Percentiles rank a stretch among this genome's conserved stretches.
phyloP scores from a whole-genome alignment of 30 jellyfish, hydroid and myxozoan genomes.

The Cassiopea andromeda region DNA sequence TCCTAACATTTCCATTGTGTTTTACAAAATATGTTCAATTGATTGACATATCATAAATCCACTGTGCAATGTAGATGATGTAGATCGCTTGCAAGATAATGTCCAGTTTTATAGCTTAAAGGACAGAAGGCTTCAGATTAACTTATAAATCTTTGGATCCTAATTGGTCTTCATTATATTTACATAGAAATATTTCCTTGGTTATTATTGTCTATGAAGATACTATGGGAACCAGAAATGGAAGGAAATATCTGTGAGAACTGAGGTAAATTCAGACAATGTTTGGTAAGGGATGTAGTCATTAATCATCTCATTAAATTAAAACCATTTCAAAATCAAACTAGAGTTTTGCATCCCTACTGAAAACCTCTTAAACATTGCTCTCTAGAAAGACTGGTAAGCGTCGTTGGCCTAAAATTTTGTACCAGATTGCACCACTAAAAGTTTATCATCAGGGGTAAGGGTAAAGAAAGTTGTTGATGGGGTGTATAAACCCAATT shows the following conservation, averaged over 20 bases:
- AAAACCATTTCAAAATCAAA: not conserved
- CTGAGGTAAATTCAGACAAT: not conserved
- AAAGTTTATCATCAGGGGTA: too few species aligned
- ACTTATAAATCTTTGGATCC: not conserved
- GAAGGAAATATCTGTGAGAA: not conserved
- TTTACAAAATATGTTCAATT: not conserved
- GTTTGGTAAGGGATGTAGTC: not conserved
- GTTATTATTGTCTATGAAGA: not conserved
- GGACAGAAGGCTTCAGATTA: not conserved
- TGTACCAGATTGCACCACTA: too few species aligned
- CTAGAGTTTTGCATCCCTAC: not conserved
- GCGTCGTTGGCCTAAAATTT: too few species aligned
- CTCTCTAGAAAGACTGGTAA: not conserved
- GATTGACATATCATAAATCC: not conserved
- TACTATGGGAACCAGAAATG: not conserved
- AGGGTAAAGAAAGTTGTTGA: too few species aligned
- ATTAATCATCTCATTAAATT: not conserved
- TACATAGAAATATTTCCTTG: not conserved
- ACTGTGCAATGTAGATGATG: not conserved
- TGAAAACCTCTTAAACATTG: not conserved
- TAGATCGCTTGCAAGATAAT: too few species aligned
- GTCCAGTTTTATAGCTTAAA: not conserved
- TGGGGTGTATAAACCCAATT: too few species aligned
- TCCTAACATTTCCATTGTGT: too few species aligned
- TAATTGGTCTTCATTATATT: not conserved